phyloP scores from a whole-genome alignment of 2,888 invertebrate genomes.

The Linnaemya tessellans region DNA sequence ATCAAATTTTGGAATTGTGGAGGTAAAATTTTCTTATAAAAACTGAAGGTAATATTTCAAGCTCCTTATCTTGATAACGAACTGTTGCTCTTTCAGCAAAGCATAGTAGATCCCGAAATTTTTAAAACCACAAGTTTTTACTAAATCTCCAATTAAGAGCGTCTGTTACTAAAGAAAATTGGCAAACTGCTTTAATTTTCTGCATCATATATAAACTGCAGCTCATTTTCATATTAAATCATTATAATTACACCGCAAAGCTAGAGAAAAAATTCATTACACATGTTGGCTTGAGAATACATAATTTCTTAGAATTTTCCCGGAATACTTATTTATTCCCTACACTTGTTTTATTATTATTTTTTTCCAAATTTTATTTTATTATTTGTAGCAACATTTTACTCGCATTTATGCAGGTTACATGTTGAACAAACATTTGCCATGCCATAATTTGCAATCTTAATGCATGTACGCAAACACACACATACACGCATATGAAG shows the following conservation, averaged over 20 bases:
- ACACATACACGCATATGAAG: neutral
- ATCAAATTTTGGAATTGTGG: too few relatives aligned
- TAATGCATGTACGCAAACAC: constrained; percentile 17
- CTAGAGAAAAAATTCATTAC: constrained; percentile 9
- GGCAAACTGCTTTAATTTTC: neutral
- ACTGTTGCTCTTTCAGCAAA: too few relatives aligned
- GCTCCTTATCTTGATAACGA: too few relatives aligned
- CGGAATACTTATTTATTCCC: constrained; percentile 17
- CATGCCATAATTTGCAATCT: constrained; percentile 59
- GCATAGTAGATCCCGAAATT: too few relatives aligned
- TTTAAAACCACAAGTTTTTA: too few relatives aligned
- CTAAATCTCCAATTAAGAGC: too few relatives aligned
- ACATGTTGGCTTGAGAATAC: neutral
- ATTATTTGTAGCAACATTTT: constrained; percentile 54
- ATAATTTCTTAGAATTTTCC: constrained; percentile 42
- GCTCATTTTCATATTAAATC: neutral
- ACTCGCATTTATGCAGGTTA: constrained; percentile 65
- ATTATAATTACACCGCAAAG: neutral
- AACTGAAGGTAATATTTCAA: too few relatives aligned
- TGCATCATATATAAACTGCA: neutral
- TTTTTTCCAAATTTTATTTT: constrained; percentile 29
- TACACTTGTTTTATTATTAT: neutral
- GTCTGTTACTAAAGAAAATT: too few relatives aligned
- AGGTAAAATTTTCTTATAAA: too few relatives aligned
- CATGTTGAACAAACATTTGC: constrained; percentile 70